A percentile compares a stretch with the other conserved stretches of the same genome.
Evolutionary conservation across 2,797 vertebrate species (phyloP).

Genomic region (Lithobates pipiens): DNA sequence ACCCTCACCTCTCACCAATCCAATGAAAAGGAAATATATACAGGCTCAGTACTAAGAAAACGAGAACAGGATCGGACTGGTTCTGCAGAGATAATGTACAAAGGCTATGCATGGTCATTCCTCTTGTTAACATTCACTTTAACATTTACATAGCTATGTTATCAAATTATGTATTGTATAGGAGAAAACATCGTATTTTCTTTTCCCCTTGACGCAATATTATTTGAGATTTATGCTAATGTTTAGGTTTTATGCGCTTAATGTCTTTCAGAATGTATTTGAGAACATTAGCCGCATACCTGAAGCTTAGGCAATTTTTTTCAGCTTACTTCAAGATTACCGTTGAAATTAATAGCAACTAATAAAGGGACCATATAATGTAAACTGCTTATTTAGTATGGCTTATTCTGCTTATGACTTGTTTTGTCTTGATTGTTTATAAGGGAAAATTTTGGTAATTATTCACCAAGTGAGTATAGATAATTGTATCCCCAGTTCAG

Average conservation of each 20-base stretch:
- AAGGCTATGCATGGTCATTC: slow-evolving; percentile 34
- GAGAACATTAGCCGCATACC: slow-evolving; percentile 48
- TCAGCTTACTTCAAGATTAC: slow-evolving; percentile 42
- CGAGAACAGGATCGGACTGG: slow-evolving; percentile 37
- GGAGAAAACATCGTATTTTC: slow-evolving; percentile 33
- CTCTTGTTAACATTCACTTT: neutral
- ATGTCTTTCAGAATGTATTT: slow-evolving; percentile 42
- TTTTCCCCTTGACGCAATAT: slow-evolving; percentile 26
- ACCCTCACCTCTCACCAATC: slow-evolving; percentile 49
- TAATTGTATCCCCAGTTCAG: too few relatives aligned
- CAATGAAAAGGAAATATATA: slow-evolving; percentile 32
- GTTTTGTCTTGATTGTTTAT: slow-evolving; percentile 4
- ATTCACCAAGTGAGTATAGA: neutral
- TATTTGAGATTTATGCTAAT: slow-evolving; percentile 37
- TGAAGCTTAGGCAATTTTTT: slow-evolving; percentile 33
- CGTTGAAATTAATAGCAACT: slow-evolving; percentile 41
- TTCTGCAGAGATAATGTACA: slow-evolving; percentile 23
- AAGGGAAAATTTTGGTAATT: slow-evolving; percentile 10
- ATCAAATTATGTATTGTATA: slow-evolving; percentile 30
- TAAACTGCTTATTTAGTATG: slow-evolving; percentile 31
- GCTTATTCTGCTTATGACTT: slow-evolving; percentile 8
- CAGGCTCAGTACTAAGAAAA: slow-evolving; percentile 32
- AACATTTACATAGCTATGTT: slow-evolving; percentile 12
- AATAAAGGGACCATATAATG: slow-evolving; percentile 23
- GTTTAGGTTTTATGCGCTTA: slow-evolving; percentile 48